Percentiles rank a stretch among this genome's conserved stretches.
These are phyloP conservation scores for Harpagoxenus sublaevis DNA, from an alignment of 2,888 invertebrate species.

Conservation along the genomic window DNA sequence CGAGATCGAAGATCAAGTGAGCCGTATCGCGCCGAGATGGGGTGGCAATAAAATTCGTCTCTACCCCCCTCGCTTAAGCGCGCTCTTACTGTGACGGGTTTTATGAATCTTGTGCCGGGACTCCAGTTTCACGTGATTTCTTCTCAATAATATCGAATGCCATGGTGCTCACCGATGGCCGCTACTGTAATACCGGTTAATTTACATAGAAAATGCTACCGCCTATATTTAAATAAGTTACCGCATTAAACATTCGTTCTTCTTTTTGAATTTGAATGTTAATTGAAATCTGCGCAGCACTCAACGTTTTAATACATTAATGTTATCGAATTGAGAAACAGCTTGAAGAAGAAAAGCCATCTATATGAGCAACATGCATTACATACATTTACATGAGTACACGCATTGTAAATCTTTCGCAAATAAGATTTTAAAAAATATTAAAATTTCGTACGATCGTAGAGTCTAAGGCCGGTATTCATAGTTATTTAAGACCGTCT, in stretches of 20 bases:
- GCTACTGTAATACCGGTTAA: conserved; percentile 19
- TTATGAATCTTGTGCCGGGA: neutral
- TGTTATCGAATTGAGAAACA: neutral
- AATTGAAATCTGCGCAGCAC: neutral
- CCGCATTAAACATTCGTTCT: neutral
- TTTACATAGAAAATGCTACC: conserved; percentile 1
- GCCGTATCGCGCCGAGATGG: conserved; percentile 13
- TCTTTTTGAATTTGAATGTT: neutral
- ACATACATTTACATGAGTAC: too few relatives aligned
- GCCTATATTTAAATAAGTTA: neutral
- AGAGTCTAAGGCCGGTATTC: neutral
- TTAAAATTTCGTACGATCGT: neutral
- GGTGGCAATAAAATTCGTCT: conserved; percentile 29
- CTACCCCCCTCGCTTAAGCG: neutral
- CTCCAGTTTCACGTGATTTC: neutral
- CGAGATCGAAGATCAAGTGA: conserved; percentile 24
- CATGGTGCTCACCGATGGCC: neutral
- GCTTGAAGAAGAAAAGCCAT: neutral
- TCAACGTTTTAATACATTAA: neutral
- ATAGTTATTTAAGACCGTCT: too few relatives aligned
- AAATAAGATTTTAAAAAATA: neutral
- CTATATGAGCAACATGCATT: neutral
- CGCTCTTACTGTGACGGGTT: neutral
- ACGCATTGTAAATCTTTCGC: neutral
- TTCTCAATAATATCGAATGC: neutral